Percentiles rank a stretch among this genome's conserved stretches.
These are phyloP conservation scores for Cephalotes varians DNA, from an alignment of 2,888 invertebrate genomes.

Conservation along the genomic window DNA sequence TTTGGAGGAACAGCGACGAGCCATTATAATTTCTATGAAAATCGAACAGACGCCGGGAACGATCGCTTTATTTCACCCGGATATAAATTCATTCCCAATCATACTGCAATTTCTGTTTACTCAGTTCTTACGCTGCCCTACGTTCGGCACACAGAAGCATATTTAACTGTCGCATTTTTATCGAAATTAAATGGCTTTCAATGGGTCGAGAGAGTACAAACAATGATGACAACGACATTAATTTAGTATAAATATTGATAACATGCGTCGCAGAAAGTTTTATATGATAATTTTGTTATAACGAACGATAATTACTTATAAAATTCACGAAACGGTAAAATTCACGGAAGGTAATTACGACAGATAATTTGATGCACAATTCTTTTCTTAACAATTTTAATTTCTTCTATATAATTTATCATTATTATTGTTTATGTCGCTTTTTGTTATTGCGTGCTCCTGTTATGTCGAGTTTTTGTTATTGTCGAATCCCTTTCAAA, in stretches of 20 bases:
- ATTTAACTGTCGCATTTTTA: slow-evolving; percentile 51
- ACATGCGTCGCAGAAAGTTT: neutral
- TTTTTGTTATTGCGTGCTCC: neutral
- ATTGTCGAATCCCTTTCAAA: neutral
- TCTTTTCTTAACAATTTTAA: neutral
- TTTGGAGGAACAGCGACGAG: slow-evolving; percentile 42
- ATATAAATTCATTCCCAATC: slow-evolving; percentile 50
- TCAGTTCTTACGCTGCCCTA: slow-evolving; percentile 30
- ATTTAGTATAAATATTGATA: slow-evolving; percentile 46
- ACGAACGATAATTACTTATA: slow-evolving; percentile 5
- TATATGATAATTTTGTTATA: neutral
- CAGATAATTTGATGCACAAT: neutral
- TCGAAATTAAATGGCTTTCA: slow-evolving; percentile 34
- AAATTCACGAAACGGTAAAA: neutral
- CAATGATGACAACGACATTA: slow-evolving; percentile 41
- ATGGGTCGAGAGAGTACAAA: slow-evolving; percentile 4
- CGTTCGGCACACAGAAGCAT: slow-evolving; percentile 22
- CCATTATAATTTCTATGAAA: slow-evolving; percentile 56
- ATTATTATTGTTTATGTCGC: neutral
- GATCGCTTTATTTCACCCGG: slow-evolving; percentile 48
- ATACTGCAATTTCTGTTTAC: slow-evolving; percentile 54
- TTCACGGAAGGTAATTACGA: neutral
- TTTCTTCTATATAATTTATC: neutral
- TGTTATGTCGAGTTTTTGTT: slow-evolving; percentile 10
- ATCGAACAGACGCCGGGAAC: slow-evolving; percentile 39